Evolutionary conservation across 64 coral and sea anemone genomes (phyloP).

Genomic region (Stylophora pistillata): DNA sequence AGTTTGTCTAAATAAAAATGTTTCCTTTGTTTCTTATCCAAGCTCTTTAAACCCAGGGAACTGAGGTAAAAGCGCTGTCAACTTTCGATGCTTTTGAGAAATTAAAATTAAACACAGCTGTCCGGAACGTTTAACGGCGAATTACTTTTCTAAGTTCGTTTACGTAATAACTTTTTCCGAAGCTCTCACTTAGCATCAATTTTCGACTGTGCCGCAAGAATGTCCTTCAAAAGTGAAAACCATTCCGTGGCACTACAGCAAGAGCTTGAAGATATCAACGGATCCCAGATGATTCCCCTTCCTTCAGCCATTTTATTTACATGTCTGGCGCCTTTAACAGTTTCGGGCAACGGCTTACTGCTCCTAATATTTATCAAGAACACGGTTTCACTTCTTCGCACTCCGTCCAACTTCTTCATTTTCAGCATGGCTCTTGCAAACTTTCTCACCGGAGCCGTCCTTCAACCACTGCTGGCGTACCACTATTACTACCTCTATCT

Average conservation of each 20-base stretch:
- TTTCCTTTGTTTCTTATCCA: not conserved
- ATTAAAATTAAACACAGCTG: not conserved
- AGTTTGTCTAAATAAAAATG: not conserved
- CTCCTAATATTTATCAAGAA: conserved; percentile 24
- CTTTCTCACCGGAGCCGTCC: not conserved
- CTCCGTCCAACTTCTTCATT: conserved; percentile 33
- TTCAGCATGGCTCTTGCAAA: conserved; percentile 36
- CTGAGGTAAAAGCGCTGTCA: not conserved
- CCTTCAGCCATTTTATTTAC: conserved; percentile 15
- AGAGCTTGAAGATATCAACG: not conserved
- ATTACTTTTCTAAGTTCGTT: not conserved
- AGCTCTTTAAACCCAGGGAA: not conserved
- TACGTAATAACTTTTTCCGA: not conserved
- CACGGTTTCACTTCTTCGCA: conserved; percentile 9
- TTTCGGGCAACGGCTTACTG: conserved; percentile 30
- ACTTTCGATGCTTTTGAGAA: not conserved
- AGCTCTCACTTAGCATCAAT: not conserved
- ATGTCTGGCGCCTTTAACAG: conserved; percentile 14
- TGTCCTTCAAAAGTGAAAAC: not conserved
- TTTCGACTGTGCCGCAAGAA: too few relatives aligned
- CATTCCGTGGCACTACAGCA: not conserved
- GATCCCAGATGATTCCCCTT: not conserved
- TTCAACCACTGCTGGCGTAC: conserved; percentile 24
- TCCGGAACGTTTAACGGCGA: not conserved
- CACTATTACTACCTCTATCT: conserved; percentile 14